phyloP scores from a whole-genome alignment of 2,888 invertebrate species.

The Epinotia nisella region DNA sequence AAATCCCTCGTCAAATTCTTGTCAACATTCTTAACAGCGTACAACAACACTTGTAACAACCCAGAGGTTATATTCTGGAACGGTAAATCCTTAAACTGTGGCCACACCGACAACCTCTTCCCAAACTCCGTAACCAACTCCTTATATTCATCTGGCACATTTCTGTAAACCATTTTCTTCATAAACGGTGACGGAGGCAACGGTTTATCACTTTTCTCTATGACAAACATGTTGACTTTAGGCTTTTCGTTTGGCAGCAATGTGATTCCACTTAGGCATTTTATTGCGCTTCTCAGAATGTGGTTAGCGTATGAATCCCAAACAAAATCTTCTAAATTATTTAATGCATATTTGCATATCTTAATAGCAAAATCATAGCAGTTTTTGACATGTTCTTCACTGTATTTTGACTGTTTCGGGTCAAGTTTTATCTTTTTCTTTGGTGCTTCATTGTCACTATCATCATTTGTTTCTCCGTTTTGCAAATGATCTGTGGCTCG shows the following conservation, averaged over 20 bases:
- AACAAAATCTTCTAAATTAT: slow-evolving; percentile 93
- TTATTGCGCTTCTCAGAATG: slow-evolving; percentile 89
- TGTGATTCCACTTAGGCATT: slow-evolving; percentile 88
- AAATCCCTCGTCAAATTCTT: slow-evolving; percentile 80
- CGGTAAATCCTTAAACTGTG: slow-evolving; percentile 90
- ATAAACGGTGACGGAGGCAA: slow-evolving; percentile 73
- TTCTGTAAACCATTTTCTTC: slow-evolving; percentile 73
- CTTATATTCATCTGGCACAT: slow-evolving; percentile 85
- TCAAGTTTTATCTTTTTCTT: slow-evolving; percentile 64
- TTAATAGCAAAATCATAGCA: slow-evolving; percentile 88
- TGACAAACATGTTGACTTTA: slow-evolving; percentile 70
- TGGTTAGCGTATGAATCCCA: slow-evolving; percentile 92
- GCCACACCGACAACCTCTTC: slow-evolving; percentile 88
- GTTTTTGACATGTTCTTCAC: slow-evolving; percentile 76
- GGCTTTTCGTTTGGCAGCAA: slow-evolving; percentile 78
- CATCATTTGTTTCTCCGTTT: slow-evolving; percentile 47
- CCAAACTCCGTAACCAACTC: slow-evolving; percentile 87
- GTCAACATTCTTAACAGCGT: slow-evolving; percentile 86
- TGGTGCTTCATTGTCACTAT: slow-evolving; percentile 58
- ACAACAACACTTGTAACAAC: slow-evolving; percentile 87
- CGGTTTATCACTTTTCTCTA: slow-evolving; percentile 61
- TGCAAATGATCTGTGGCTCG: slow-evolving; percentile 77
- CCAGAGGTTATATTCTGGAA: slow-evolving; percentile 89
- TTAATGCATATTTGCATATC: slow-evolving; percentile 89
- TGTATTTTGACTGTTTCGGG: slow-evolving; percentile 62